Base-by-base conservation (phyloP, 1,140 invertebrate genomes). In the Temnothorax nylanderi region DNA sequence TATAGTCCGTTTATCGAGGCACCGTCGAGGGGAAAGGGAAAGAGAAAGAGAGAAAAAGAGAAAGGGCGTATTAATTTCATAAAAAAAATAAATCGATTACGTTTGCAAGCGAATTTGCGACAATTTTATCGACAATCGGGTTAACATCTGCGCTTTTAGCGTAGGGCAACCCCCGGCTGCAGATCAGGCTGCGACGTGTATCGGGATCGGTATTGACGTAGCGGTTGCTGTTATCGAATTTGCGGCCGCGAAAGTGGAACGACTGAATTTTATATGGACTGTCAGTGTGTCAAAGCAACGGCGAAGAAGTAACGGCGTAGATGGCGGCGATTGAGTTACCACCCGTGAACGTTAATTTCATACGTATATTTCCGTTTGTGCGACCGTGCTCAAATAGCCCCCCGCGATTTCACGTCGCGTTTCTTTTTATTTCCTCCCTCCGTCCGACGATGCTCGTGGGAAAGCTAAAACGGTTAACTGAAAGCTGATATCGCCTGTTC, bases 241-340 rank as follows among this genome's bases (percentile, higher is more conserved):
- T 84, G 69, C 69, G 80, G 69, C 26, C 54, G 69, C 67, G 69
- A 84, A 84, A 84, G 69, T 84, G 80, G 80, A 84, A 84, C 67
- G 54, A 75, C 69, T 74, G 80, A 84, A 84, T 84, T 84, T 84
- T 84, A 84, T 62, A 84, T 62, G 69, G 69, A 75, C 32, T 84
- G 80, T 84, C 80, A 74, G 69, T 60, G 67, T 72, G 80, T 74
- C 69, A 84, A 62, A 82, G 67, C 54, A 82, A 56, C 80, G 26
- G 41, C 54, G 54, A 69, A 80, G 62, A 67, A 67, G 62, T 26
- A 80, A 67, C 62, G 47, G 62, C 77, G 62, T 67, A 56, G 60
- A 69, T 54, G 62, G 62, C 77, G 77, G 77, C 77, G 62, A 80
- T 80, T 54, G 62, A 65, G 77, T 80, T 80, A 80, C 77, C 62